phyloP scores from a whole-genome alignment of 2,113 vertebrate genomes.

The Laticauda laticaudata region DNA sequence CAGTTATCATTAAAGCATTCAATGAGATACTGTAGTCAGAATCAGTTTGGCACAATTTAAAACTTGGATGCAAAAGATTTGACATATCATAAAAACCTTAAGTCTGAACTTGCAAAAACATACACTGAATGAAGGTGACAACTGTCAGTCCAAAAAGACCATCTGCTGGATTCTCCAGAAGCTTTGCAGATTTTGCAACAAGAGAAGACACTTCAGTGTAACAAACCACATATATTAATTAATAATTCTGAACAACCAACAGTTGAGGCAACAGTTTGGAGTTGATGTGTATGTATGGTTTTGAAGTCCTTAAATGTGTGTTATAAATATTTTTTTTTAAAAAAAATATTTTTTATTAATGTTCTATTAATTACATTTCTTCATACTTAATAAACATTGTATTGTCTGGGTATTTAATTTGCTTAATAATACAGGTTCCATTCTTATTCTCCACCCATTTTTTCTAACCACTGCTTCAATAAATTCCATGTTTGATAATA shows the following conservation, averaged over 20 bases:
- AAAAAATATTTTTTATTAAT: too few relatives aligned
- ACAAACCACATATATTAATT: background rate
- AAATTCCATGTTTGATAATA: too few relatives aligned
- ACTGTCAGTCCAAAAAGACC: background rate
- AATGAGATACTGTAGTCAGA: background rate
- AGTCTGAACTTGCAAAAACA: background rate
- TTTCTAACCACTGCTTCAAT: too few relatives aligned
- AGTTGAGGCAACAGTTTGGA: background rate
- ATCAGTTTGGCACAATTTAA: background rate
- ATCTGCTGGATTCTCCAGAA: background rate
- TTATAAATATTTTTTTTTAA: background rate
- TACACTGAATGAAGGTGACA: background rate
- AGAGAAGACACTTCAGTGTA: background rate
- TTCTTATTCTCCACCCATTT: too few relatives aligned
- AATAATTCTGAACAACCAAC: background rate
- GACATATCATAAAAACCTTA: background rate
- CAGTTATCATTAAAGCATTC: background rate
- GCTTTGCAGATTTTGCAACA: background rate
- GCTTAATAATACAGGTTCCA: too few relatives aligned
- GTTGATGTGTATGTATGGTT: background rate
- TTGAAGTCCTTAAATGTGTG: background rate
- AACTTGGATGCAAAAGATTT: background rate
- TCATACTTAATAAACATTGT: too few relatives aligned
- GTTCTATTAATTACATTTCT: too few relatives aligned
- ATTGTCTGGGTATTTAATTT: too few relatives aligned